Evolutionary conservation across 2,888 invertebrate species (phyloP), one percentile per base, ranked within the genome.

Genomic region (Nemoura dubitans): DNA sequence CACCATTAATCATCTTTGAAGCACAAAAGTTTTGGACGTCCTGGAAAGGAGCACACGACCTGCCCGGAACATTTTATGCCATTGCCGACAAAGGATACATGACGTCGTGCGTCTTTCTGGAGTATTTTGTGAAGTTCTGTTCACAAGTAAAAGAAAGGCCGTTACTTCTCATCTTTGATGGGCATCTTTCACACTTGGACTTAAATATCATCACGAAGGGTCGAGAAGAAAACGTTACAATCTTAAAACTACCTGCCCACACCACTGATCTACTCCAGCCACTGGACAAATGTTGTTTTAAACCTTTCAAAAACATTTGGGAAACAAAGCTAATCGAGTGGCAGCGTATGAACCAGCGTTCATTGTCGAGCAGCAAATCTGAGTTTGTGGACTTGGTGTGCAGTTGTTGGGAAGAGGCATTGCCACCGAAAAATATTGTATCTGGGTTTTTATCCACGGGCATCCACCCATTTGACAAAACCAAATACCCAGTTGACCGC

Each of bases 1-100:
- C 89, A 81, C 88, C 89, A 80, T 43, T 88, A 42, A 88, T 88
- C 26, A 28, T 86, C 10, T 87, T 84, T 77, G 76, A 80, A 28
- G 80, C 27, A 2, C 80, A 80, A 80, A 21, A 80, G 25, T 80
- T 80, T 28, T 80, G 80, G 80, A 80, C 80, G n/a, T 80, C 80
- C 26, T 80, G 80, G 81, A 86, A 83, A 83, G 86, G 78, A 28
- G 21, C n/a, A n/a, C 28, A 76, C n/a, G 85, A 81, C 28, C 25
- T 85, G 0, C 85, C 85, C 21, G 78, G 86, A 0, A 81, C 81
- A 25, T 83, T 77, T 83, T 83, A 28, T 10, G 83, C 30, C 28
- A n/a, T 84, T 14, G 80, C 80, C 5, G 84, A 86, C 16, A 86
- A 84, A 29, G 86, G 86, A 0, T 86, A 77, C 28, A 86, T 84